Conservation (phyloP, 2,797 vertebrate genomes). For the Hemitrygon akajei region DNA sequence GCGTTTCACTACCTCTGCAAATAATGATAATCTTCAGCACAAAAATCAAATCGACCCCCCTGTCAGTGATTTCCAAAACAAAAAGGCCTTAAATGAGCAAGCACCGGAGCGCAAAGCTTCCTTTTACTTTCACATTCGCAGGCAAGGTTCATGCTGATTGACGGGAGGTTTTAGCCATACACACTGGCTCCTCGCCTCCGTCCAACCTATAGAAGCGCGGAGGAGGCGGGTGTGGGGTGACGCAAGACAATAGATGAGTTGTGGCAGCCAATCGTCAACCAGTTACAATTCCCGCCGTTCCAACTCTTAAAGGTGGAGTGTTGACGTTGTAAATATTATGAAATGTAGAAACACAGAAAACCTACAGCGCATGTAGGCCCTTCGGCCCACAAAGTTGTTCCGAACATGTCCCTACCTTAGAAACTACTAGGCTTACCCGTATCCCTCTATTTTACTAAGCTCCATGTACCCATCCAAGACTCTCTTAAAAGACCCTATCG, state of each 20-base stretch:
- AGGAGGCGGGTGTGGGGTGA: neutral
- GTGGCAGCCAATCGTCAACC: neutral
- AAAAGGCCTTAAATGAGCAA: neutral
- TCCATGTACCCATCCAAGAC: too few relatives aligned
- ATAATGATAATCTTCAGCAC: constrained; percentile 9
- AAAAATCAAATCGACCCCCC: constrained; percentile 3
- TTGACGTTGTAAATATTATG: neutral
- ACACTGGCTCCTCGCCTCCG: neutral
- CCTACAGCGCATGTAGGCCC: too few relatives aligned
- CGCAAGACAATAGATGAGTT: neutral
- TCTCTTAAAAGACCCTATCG: too few relatives aligned
- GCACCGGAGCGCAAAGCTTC: neutral
- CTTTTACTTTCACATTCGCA: neutral
- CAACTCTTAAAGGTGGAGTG: neutral
- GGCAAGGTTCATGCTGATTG: neutral
- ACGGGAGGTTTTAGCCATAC: neutral
- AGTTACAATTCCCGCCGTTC: neutral
- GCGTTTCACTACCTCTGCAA: constrained; percentile 12
- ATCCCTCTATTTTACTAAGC: too few relatives aligned
- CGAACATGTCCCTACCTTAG: too few relatives aligned
- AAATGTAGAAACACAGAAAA: too few relatives aligned
- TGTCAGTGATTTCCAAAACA: constrained; percentile 5
- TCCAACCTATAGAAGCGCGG: neutral
- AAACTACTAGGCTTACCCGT: too few relatives aligned
- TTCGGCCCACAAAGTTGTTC: too few relatives aligned